Evolutionary conservation across 2,888 invertebrate genomes (phyloP), one percentile per base, ranked within the genome.

Genomic region (Volucella zonaria): DNA sequence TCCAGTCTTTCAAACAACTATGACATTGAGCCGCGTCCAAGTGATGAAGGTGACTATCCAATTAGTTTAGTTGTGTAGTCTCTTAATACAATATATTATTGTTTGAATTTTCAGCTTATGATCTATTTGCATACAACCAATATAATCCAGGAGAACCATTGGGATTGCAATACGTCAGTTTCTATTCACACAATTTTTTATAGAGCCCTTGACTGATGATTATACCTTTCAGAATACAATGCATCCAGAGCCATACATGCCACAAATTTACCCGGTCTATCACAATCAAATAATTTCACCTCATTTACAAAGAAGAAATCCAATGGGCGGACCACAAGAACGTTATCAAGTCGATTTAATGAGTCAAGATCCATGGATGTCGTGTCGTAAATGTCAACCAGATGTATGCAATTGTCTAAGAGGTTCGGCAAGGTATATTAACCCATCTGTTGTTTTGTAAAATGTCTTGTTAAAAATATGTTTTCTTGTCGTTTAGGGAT

Each of bases 381-480:
- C 83, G 12, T 88, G 88, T 59, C 82, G 85, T 4, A 88, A 88
- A 81, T 88, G 87, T 51, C 71, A 83, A 59, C 67, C 88, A 8
- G 82, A 81, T 14, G 47, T 75, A 15, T 88, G 88, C 31, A 82
- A 78, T 52, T 87, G 88, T 31, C 68, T 80, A 15, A 86, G 82
- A 14, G 71, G 75, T 40, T 15, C 70, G 58, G 43, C 61, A 6
- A 74, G 71, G 79, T 76, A 54, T 31, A n/a, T 2, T 40, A 18
- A 10, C 11, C 3, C 15, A 4, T 1, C 6, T 51, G 3, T 3
- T 9, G 45, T 38, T 56, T 47, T 3, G 9, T 51, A 14, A 54
- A 11, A 4, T 42, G 11, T 43, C 51, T 11, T 9, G 10, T 9
- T 14, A 15, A 14, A 15, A n/a, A 11, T 31, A 14, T 10, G 38